phyloP scores from a whole-genome alignment of 2,888 invertebrate species.

The Alcis repandata region DNA sequence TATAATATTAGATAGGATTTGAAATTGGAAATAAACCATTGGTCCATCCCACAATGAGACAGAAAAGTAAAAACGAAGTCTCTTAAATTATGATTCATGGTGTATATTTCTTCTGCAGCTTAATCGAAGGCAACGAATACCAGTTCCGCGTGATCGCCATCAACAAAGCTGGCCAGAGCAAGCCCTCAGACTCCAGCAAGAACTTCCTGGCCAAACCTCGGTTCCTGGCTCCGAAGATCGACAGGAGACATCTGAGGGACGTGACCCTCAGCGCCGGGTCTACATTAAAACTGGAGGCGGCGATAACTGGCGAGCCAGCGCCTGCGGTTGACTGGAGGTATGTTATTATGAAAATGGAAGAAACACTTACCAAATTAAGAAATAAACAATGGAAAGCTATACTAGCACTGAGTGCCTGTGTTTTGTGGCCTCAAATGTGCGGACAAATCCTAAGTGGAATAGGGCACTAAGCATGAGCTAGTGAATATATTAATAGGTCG shows the following conservation, averaged over 20 bases:
- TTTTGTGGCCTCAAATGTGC: no score
- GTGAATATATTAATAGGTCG: no score
- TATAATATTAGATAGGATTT: no score
- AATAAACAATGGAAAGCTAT: no score
- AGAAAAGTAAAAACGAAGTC: no score
- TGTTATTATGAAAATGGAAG: not conserved
- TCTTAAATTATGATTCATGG: not conserved
- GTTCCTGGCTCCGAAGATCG: constrained; percentile 97
- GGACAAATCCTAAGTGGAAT: no score
- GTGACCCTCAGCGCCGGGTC: constrained; percentile 96
- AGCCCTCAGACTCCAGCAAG: constrained; percentile 95
- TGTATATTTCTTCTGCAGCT: constrained; percentile 56
- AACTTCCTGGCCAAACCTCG: constrained; percentile 94
- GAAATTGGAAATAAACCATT: no score
- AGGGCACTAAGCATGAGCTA: no score
- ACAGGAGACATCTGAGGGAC: constrained; percentile 96
- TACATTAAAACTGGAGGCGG: constrained; percentile 96
- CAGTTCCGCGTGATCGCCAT: constrained; percentile 98
- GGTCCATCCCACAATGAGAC: no score
- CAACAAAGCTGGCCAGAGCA: constrained; percentile 97
- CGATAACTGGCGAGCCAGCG: constrained; percentile 97
- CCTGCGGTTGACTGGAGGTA: constrained; percentile 96
- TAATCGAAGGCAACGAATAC: constrained; percentile 98
- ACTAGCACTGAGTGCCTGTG: no score
- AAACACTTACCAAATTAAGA: no score